A percentile compares a stretch with the other conserved stretches of the same genome.
Evolutionary conservation across 2,113 vertebrate species (phyloP).

Genomic region (Esox niger): DNA sequence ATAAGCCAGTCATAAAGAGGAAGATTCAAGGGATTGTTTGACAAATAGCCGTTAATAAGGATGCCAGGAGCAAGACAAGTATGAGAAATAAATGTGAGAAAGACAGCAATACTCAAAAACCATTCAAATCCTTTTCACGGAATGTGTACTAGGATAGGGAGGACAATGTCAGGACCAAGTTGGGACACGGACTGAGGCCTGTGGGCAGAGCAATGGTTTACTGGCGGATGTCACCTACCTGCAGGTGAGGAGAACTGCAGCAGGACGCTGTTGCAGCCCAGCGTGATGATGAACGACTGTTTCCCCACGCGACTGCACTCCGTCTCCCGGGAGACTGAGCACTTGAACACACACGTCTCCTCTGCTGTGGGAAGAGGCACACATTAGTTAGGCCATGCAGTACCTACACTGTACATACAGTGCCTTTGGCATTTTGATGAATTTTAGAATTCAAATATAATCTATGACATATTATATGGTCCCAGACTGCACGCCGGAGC

Average conservation of each 20-base stretch:
- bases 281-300: conserved; percentile 94
- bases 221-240: conserved; percentile 66
- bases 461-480: no score
- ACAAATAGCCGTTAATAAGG: no score
- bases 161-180: neutral
- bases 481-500: no score
- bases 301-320: conserved; percentile 95
- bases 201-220: neutral
- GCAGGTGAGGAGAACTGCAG: conserved; percentile 89
- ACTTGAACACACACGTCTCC: conserved; percentile 90
- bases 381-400: neutral
- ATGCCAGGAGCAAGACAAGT: no score
- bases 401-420: no score
- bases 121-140: neutral
- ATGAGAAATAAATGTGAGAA: neutral
- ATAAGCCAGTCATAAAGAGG: no score
- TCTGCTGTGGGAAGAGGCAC: conserved; percentile 70
- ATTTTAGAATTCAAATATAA: no score
- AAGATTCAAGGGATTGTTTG: no score
- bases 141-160: neutral
- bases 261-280: conserved; percentile 92
- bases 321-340: conserved; percentile 84
- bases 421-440: no score
- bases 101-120: neutral
- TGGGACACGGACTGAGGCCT: neutral